These are phyloP conservation scores for Euzetes globulus DNA, from an alignment of 2,888 invertebrate genomes.

Conservation along the genomic window DNA sequence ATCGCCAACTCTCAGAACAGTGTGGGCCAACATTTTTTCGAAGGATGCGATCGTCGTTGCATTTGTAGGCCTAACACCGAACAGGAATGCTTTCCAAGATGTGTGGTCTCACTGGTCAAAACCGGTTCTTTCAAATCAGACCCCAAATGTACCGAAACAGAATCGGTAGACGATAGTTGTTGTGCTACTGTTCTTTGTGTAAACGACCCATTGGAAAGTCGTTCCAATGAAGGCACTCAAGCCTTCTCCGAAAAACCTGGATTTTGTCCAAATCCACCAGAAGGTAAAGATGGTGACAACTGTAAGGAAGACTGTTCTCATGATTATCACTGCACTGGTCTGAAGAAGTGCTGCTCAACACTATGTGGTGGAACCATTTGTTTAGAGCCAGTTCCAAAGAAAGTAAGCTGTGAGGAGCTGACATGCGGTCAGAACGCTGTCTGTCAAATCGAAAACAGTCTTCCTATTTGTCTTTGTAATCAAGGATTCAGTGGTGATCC, in stretches of 20 bases:
- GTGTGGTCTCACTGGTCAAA: conserved; percentile 61
- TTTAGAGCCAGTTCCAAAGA: conserved; percentile 33
- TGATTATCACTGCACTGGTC: conserved; percentile 41
- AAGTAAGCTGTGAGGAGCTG: conserved; percentile 26
- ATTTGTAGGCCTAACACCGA: conserved; percentile 60
- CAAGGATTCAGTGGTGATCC: conserved; percentile 44
- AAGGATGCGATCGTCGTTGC: conserved; percentile 69
- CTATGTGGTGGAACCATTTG: conserved; percentile 43
- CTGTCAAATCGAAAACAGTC: conserved; percentile 40
- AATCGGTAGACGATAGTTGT: conserved; percentile 34
- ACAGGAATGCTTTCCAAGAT: conserved; percentile 60
- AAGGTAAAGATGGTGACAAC: not conserved
- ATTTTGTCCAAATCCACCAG: conserved; percentile 37
- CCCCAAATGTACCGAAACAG: conserved; percentile 11
- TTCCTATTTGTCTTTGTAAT: conserved; percentile 40
- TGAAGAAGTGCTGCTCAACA: conserved; percentile 42
- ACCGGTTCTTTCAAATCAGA: conserved; percentile 51
- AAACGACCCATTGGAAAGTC: conserved; percentile 8
- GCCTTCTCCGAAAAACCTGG: conserved; percentile 39
- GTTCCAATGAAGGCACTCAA: not conserved
- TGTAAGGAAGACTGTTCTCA: conserved; percentile 41
- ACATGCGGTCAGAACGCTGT: conserved; percentile 44
- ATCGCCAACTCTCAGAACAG: not conserved
- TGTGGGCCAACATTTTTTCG: conserved; percentile 60
- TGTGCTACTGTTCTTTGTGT: conserved; percentile 36